phyloP scores from a whole-genome alignment of 2,113 vertebrate genomes.

The Pedionomus torquatus region DNA sequence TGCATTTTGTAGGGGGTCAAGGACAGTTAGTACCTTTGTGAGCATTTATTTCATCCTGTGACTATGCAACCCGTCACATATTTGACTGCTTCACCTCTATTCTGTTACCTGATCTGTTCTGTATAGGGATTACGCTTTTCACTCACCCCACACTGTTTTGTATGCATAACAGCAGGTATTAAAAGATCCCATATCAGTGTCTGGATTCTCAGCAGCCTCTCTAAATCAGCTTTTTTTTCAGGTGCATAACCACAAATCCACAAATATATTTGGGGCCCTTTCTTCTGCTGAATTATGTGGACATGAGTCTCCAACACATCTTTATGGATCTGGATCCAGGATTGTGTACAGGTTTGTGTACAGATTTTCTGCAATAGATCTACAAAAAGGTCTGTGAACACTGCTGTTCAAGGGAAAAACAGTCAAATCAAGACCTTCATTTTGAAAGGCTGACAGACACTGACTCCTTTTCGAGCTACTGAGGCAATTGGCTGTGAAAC shows the following conservation, averaged over 20 bases:
- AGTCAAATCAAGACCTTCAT: neutral
- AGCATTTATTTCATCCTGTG: neutral
- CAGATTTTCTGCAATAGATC: neutral
- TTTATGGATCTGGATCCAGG: neutral
- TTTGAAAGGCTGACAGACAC: neutral
- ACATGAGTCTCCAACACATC: neutral
- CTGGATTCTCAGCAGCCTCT: neutral
- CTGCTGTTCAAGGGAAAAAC: neutral
- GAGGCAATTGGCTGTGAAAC: neutral
- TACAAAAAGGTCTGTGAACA: neutral
- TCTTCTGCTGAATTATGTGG: neutral
- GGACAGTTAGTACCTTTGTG: neutral
- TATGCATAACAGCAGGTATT: neutral
- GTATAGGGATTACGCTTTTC: neutral
- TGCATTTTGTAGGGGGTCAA: neutral
- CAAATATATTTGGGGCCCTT: neutral
- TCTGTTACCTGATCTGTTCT: neutral
- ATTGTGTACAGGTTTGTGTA: neutral
- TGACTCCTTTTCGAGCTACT: neutral
- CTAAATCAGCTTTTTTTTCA: neutral
- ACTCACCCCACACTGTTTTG: neutral
- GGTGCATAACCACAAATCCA: neutral
- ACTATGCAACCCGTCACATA: neutral
- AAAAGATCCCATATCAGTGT: neutral
- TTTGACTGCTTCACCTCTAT: neutral